Base-by-base conservation (phyloP, 1,140 invertebrate genomes). In the Drosophila grimshawi region DNA sequence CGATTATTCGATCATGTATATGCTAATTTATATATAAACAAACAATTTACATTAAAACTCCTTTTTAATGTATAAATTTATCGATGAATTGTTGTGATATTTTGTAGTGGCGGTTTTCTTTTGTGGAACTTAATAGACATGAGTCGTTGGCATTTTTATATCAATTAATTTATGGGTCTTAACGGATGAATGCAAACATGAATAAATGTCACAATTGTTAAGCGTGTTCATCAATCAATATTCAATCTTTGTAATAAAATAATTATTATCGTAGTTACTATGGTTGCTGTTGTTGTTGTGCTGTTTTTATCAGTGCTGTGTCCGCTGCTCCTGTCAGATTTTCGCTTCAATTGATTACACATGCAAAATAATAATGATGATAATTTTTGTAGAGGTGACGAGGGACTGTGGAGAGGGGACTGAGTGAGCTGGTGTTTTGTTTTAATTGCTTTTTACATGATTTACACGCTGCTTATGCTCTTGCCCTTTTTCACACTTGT, bases 221-320 rank as follows among this genome's bases (percentile, higher is more conserved):
- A 49, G 41, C 63, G 69, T 59, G 73, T 67, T 79, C 74, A 77
- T 79, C 77, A 76, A 79, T 79, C 77, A 79, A 77, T 73, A 73
- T 77, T 76, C 74, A 72, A 79, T 79, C 77, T 76, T 73, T 76
- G 63, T 77, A 79, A 79, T 79, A 68, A 73, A 77, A 79, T 73
- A 73, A 77, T 67, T 77, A 72, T 79, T 62, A 64, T 67, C 51
- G 46, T 63, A 41, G 11, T 52, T 41, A 29, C 72, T 59, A 41
- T 62, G 45, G 39, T 41, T 59, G 41, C 39, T 43, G 35, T 35
- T 35, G 29, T 62, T 43, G 37, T 46, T 41, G 41, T 6, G 10
- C 5, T 59, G 10, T 41, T 65, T 8, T 57, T 41, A 10, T 45
- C 4, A 4, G 45, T 35, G 37, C 53, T 55, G 5, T 35, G 4